Conservation (phyloP, 2,888 invertebrate genomes). For the Papilio elwesi region DNA sequence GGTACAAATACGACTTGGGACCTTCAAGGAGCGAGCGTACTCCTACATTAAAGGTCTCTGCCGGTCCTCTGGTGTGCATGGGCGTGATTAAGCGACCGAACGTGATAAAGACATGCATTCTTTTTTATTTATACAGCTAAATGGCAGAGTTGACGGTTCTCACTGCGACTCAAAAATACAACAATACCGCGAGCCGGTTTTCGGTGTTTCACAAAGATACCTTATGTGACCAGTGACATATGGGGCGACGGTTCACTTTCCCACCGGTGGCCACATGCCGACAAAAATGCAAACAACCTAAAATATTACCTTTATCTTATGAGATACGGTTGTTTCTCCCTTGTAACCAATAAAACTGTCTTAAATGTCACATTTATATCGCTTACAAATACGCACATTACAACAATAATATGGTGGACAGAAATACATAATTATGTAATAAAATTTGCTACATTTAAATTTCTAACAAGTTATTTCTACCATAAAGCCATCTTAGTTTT, state of each 20-base stretch:
- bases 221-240: conserved; percentile 18
- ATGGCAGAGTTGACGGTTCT: not conserved
- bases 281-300: not conserved
- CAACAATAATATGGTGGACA: too few relatives aligned
- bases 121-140: not conserved
- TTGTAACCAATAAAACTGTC: not conserved
- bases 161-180: conserved; percentile 10
- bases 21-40: too few relatives aligned
- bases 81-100: not conserved
- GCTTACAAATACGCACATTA: too few relatives aligned
- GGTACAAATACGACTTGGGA: too few relatives aligned
- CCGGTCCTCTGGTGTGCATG: too few relatives aligned
- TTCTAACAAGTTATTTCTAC: too few relatives aligned
- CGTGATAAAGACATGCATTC: not conserved
- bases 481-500: too few relatives aligned
- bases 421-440: too few relatives aligned
- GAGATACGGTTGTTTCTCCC: not conserved
- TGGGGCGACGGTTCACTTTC: conserved; percentile 24
- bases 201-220: not conserved
- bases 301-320: not conserved
- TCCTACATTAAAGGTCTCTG: too few relatives aligned
- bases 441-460: too few relatives aligned
- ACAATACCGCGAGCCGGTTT: not conserved
- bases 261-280: conserved; percentile 29
- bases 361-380: too few relatives aligned